Evolutionary conservation across 2,888 invertebrate species (phyloP).

Genomic region (Neocrepidodera transversa): DNA sequence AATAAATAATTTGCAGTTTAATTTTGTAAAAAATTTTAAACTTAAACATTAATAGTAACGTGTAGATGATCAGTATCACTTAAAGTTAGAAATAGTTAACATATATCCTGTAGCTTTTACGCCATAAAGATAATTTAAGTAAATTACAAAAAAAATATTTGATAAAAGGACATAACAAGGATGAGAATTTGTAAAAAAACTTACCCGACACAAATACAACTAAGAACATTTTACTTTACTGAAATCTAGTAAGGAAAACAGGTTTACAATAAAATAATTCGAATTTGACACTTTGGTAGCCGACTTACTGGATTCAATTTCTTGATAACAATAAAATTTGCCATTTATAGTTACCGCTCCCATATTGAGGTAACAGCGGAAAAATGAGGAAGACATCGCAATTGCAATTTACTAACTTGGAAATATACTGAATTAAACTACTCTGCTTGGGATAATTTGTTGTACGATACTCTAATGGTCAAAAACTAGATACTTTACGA

Average conservation of each 20-base stretch:
- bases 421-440: conserved; percentile 3
- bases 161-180: too few relatives aligned
- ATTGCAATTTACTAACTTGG: conserved; percentile 14
- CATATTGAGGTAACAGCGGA: conserved; percentile 19
- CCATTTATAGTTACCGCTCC: conserved; percentile 21
- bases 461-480: conserved; percentile 16
- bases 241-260: background rate
- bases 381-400: conserved; percentile 29
- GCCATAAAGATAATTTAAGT: too few relatives aligned
- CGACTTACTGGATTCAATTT: conserved; percentile 11
- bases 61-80: too few relatives aligned
- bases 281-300: conserved; percentile 12
- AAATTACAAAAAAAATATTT: too few relatives aligned
- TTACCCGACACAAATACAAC: too few relatives aligned
- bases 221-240: too few relatives aligned
- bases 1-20: too few relatives aligned
- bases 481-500: conserved; percentile 14
- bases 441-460: background rate
- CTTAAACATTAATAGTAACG: too few relatives aligned
- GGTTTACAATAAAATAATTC: conserved; percentile 8
- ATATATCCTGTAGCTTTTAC: too few relatives aligned
- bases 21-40: too few relatives aligned
- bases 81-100: too few relatives aligned
- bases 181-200: too few relatives aligned
- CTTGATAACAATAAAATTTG: conserved; percentile 13